These are phyloP conservation scores for Anguilla megastoma DNA, from an alignment of 2,797 vertebrate genomes.

Conservation along the genomic window DNA sequence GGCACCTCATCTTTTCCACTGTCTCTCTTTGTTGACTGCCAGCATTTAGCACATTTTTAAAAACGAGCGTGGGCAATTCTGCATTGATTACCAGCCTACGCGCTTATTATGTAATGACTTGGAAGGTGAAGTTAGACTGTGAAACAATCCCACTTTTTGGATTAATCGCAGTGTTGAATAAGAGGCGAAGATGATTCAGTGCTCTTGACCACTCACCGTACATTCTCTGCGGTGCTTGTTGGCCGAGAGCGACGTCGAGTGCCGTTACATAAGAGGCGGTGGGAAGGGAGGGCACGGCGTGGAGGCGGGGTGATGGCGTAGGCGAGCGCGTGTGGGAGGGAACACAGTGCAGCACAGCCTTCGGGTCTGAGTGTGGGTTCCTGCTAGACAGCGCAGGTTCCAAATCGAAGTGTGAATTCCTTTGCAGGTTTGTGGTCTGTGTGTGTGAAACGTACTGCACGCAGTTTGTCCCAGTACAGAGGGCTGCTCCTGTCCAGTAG, in stretches of 20 bases:
- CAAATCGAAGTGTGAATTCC: neutral
- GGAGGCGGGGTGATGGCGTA: neutral
- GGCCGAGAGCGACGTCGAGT: conserved; percentile 39
- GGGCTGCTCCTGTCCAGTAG: neutral
- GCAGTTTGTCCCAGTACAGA: neutral
- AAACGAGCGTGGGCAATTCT: conserved; percentile 22
- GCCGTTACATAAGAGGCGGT: conserved; percentile 46
- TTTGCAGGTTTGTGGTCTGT: neutral
- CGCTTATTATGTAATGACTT: conserved; percentile 34
- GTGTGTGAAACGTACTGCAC: neutral
- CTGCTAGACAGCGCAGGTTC: neutral
- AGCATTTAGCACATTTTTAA: neutral
- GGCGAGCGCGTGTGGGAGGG: neutral
- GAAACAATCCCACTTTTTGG: conserved; percentile 8
- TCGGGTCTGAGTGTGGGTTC: neutral
- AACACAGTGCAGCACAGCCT: neutral
- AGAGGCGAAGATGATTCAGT: conserved; percentile 47
- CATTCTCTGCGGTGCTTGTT: conserved; percentile 40
- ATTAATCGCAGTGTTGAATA: conserved; percentile 45
- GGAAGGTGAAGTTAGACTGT: conserved; percentile 5
- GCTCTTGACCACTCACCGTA: conserved; percentile 47
- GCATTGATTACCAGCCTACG: conserved; percentile 51
- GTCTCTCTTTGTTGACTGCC: neutral
- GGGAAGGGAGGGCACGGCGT: conserved; percentile 17
- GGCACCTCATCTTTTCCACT: neutral